phyloP scores from a whole-genome alignment of 2,797 vertebrate genomes.

The Bucorvus abyssinicus region DNA sequence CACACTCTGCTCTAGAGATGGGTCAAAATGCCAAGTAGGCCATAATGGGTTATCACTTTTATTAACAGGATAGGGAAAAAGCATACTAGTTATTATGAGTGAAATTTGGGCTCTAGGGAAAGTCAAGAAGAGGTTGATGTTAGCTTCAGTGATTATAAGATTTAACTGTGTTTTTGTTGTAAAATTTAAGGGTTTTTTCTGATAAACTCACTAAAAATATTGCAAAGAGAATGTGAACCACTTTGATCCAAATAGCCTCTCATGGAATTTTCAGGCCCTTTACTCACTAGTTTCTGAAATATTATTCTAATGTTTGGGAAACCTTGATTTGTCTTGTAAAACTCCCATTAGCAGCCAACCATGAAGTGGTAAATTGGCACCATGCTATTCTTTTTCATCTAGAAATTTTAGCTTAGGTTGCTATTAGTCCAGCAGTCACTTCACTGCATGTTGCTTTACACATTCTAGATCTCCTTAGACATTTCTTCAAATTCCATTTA shows the following conservation, averaged over 20 bases:
- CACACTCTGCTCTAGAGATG: neutral
- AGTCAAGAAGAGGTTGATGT: neutral
- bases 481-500: neutral
- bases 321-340: neutral
- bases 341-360: neutral
- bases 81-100: accelerated
- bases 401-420: neutral
- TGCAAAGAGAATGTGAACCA: neutral
- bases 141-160: neutral
- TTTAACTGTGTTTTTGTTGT: neutral
- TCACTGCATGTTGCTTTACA: neutral
- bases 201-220: neutral
- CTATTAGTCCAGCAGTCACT: neutral
- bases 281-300: neutral
- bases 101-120: neutral
- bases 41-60: neutral
- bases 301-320: neutral
- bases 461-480: neutral
- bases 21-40: neutral
- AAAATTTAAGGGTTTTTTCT: neutral
- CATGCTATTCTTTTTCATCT: neutral
- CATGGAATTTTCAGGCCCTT: neutral
- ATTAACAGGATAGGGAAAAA: neutral
- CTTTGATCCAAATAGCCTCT: neutral
- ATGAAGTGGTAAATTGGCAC: neutral